These are phyloP conservation scores for Chironomus striatipennis DNA, from an alignment of 1,140 invertebrate species.

Conservation along the genomic window DNA sequence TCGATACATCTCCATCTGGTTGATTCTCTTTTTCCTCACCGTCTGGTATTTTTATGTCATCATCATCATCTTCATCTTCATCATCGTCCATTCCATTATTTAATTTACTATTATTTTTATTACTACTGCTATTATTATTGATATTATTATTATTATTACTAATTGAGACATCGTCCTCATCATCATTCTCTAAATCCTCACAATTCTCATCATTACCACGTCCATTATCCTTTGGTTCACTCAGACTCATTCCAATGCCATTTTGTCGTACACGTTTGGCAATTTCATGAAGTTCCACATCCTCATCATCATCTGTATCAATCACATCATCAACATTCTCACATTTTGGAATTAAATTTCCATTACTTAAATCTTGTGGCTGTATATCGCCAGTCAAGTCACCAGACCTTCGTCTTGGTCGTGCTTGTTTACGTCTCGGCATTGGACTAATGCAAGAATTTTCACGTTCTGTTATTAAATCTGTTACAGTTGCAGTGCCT, in stretches of 20 bases:
- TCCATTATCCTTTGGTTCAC: constrained; percentile 32
- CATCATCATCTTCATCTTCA: constrained; percentile 28
- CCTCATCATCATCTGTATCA: not conserved
- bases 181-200: constrained; percentile 31
- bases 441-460: constrained; percentile 57
- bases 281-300: not conserved
- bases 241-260: constrained; percentile 27
- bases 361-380: constrained; percentile 48
- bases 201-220: constrained; percentile 14
- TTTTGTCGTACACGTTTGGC: not conserved
- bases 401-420: constrained; percentile 69
- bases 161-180: constrained; percentile 33
- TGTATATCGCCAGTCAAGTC: constrained; percentile 44
- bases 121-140: no score
- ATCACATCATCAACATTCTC: constrained; percentile 28
- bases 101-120: no score
- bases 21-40: constrained; percentile 32
- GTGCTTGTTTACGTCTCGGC: constrained; percentile 68
- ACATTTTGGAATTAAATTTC: constrained; percentile 35
- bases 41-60: not conserved
- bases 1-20: constrained; percentile 33
- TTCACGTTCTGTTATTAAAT: constrained; percentile 32
- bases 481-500: not conserved
- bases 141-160: no score
- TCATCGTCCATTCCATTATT: constrained; percentile 30